A percentile compares a stretch with the other conserved stretches of the same genome.
Conservation (phyloP, 2,797 vertebrate genomes). For the Neopelma chrysocephalum region DNA sequence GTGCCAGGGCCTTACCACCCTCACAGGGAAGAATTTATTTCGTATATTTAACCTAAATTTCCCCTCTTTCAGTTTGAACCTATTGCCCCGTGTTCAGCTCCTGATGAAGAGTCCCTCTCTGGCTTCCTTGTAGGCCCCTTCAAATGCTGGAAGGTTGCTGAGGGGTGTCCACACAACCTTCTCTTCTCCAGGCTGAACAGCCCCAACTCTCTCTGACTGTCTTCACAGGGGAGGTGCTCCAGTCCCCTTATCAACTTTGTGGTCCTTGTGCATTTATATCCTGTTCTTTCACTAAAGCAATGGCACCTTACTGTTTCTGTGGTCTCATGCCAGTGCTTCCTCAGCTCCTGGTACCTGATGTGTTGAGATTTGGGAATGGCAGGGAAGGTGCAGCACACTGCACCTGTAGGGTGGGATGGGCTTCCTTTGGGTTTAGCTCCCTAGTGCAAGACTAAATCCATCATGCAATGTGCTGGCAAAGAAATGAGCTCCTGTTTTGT, state of each 20-base stretch:
- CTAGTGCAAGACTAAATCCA: neutral
- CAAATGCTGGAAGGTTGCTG: neutral
- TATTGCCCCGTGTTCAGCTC: neutral
- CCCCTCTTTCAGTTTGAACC: neutral
- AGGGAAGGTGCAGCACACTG: neutral
- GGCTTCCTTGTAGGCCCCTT: neutral
- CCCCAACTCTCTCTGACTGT: neutral
- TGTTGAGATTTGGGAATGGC: neutral
- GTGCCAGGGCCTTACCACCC: neutral
- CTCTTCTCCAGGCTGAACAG: neutral
- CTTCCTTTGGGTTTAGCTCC: neutral
- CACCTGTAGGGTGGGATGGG: neutral
- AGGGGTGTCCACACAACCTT: neutral
- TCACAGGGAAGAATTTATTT: neutral
- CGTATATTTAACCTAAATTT: neutral
- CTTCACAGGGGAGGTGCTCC: neutral
- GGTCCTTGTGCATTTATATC: neutral
- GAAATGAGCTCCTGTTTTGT: neutral
- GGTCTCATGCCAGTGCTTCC: neutral
- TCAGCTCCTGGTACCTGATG: fast-evolving
- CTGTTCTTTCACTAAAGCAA: neutral
- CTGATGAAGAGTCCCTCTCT: neutral
- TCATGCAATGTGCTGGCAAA: neutral
- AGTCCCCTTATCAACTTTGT: neutral
- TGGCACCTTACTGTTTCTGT: neutral